Evolutionary conservation across 2,113 vertebrate genomes (phyloP), one percentile per base, ranked within the genome.

Genomic region (Aegotheles bennettii): DNA sequence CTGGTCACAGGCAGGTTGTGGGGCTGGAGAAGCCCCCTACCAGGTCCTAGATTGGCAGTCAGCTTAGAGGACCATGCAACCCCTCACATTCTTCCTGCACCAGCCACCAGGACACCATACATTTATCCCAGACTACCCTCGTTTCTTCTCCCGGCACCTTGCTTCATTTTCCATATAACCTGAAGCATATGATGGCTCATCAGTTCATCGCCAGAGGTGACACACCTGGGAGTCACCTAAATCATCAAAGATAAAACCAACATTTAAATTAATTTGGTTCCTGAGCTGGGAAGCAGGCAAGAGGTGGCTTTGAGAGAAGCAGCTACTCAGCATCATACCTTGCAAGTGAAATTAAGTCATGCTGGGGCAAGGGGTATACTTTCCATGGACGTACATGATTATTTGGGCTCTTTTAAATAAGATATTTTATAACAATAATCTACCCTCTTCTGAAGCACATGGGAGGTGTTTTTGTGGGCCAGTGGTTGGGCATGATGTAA

Each of bases 101-200:
- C 33, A 12, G 8, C 9, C 51, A 20, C 28, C 2, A 2, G 20
- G 14, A 42, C 53, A 59, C 23, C 10, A 0, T 9, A 7, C 18
- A 2, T 38, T 19, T 29, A 14, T 33, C 40, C 48, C 70, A 45
- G 7, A 10, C 33, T 7, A 6, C 25, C 45, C 56, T 56, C 2
- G 1, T n/a, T 45, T 51, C 71, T 86, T 38, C 38, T 84, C 29
- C 51, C 59, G 43, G 13, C 67, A 54, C 59, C 57, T 33, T 68
- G 4, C 43, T 54, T 63, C 51, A 10, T 10, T 14, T 56, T 31
- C 87, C 24, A 5, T 40, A 17, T 6, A 48, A 23, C 12, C 25
- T 11, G 20, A 63, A 25, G 36, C 43, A 43, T 21, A 25, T 8
- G 13, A 35, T 12, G 31, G n/a, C 16, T 85, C 31, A 8, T 33